phyloP scores from a whole-genome alignment of 2,113 vertebrate species.

The Arizona elegans region DNA sequence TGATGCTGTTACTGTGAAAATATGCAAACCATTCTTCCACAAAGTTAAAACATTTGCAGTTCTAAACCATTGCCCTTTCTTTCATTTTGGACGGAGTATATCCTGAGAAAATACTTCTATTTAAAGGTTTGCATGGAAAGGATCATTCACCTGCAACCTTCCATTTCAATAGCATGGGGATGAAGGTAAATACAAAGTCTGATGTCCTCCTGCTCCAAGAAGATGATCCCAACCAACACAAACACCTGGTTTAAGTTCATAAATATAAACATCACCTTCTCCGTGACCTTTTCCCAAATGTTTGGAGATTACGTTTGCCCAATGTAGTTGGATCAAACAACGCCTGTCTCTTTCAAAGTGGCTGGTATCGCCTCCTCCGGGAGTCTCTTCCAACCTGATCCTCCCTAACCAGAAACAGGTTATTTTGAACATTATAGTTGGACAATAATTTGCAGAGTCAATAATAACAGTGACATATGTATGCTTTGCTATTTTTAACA shows the following conservation, averaged over 20 bases:
- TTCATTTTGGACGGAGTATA: too few relatives aligned
- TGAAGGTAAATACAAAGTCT: not conserved
- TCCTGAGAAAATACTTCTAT: not conserved
- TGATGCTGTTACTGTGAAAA: not conserved
- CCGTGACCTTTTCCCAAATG: not conserved
- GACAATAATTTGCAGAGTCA: not conserved
- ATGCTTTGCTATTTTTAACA: not conserved
- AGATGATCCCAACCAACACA: not conserved
- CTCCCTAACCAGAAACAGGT: not conserved
- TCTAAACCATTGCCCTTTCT: not conserved
- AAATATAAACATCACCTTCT: not conserved
- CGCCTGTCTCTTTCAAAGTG: not conserved
- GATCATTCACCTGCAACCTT: not conserved
- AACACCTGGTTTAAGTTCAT: not conserved
- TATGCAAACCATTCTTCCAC: constrained; percentile 9
- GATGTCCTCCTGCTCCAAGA: not conserved
- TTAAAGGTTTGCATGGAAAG: not conserved
- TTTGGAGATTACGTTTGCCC: not conserved
- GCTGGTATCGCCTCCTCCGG: not conserved
- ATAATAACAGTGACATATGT: not conserved
- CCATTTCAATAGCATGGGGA: too few relatives aligned
- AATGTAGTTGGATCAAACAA: not conserved
- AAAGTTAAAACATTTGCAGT: constrained; percentile 10
- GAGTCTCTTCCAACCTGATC: not conserved
- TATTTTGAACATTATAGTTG: not conserved